phyloP scores from a whole-genome alignment of 2,113 vertebrate species.

The Notiomystis cincta region DNA sequence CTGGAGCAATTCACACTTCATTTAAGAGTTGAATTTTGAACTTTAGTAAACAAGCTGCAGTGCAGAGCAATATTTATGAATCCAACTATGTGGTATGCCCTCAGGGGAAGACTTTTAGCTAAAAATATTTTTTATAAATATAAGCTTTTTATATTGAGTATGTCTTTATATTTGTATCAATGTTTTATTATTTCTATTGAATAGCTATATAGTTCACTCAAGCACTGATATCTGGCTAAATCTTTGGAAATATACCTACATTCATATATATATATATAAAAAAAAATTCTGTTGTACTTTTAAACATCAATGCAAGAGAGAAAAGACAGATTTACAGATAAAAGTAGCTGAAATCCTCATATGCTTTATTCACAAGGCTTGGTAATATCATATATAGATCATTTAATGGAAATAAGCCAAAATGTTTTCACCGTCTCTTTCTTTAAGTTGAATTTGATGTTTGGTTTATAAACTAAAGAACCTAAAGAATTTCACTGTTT shows the following conservation, averaged over 20 bases:
- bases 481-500: background rate
- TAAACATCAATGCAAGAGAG: conserved; percentile 48
- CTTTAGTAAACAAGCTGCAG: conserved; percentile 73
- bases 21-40: conserved; percentile 70
- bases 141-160: conserved; percentile 87
- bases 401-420: background rate
- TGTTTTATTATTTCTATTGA: conserved; percentile 82
- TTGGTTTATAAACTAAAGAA: conserved; percentile 10
- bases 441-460: background rate
- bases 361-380: conserved; percentile 1
- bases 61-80: conserved; percentile 80
- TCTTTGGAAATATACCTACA: conserved; percentile 58
- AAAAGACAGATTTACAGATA: conserved; percentile 9
- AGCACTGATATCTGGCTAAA: conserved; percentile 91
- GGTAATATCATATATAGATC: background rate
- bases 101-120: conserved; percentile 91
- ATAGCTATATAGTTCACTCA: conserved; percentile 87
- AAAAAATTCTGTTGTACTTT: conserved; percentile 54
- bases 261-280: conserved; percentile 40
- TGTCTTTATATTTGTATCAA: conserved; percentile 82
- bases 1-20: conserved; percentile 72
- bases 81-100: conserved; percentile 83
- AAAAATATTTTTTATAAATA: conserved; percentile 94
- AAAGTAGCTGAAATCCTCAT: conserved; percentile 36
- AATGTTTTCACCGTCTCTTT: background rate